Base-by-base conservation (phyloP, 2,797 vertebrate species). In the Acipenser oxyrinchus region DNA sequence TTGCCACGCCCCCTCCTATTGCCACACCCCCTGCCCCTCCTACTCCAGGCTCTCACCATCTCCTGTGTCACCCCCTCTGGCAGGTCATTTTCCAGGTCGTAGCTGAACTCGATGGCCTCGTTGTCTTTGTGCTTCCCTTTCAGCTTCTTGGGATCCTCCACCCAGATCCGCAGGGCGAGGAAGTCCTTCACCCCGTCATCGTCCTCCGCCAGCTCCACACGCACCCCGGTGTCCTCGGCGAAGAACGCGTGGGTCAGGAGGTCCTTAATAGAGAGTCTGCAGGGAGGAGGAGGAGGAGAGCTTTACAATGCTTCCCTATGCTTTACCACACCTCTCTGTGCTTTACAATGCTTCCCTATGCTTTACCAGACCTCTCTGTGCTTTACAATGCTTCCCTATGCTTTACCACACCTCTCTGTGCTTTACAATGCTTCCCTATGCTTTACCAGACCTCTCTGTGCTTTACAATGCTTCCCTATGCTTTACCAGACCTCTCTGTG, bases 121-220 rank as follows among this genome's bases (percentile, higher is more conserved):
- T 98, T 98, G 78, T 98, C 96, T 80, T 97, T 97, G 84, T 97
- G 94, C 60, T 97, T 97, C n/a, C 95, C 95, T 81, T 97, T 97
- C 66, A 98, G 80, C 70, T 96, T 96, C 76, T 96, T 96, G 58
- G 96, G 94, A 2, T 98, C 96, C 77, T 98, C 96, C 62, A 98
- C 95, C 93, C 96, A 95, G 69, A 98, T 93, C 23, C 96, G 85
- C 8, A 98, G 85, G 12, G 93, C 94, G 70, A 98, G 77, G 51
- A 88, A 93, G 13, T 92, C 82, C 68, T 91, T 89, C 51, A 50
- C 68, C n/a, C 89, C 92, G 0, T 76, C 90, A 70, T 94, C 92
- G 18, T 95, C 95, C 77, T 98, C 95, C 10, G 95, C 96, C 75
- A 98, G 75, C 72, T 98, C 95, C 71, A 98, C 95, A 2, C 96